Conservation (phyloP, 1,140 invertebrate species). For the Dolichoris vasculosae region DNA sequence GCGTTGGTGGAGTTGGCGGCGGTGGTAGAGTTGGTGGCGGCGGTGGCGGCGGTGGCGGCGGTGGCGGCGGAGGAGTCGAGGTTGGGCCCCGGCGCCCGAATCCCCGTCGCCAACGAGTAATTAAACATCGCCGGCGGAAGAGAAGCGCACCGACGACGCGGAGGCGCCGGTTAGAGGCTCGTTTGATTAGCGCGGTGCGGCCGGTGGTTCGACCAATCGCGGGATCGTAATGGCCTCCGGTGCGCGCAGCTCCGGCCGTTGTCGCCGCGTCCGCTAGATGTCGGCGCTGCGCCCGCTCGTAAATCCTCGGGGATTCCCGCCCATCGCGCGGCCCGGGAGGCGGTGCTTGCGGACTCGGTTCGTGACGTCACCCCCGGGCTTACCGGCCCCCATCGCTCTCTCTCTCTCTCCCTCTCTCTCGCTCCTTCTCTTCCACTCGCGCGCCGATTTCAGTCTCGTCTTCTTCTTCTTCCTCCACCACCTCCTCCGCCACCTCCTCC, state of each 20-base stretch:
- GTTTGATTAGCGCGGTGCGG: slow-evolving; percentile 70
- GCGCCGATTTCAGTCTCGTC: too few relatives aligned
- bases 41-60: too few relatives aligned
- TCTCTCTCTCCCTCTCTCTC: background rate
- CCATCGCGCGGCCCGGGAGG: slow-evolving; percentile 67
- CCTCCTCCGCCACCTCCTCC: background rate
- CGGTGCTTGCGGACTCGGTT: slow-evolving; percentile 63
- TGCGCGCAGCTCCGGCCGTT: slow-evolving; percentile 40
- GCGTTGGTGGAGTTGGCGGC: too few relatives aligned
- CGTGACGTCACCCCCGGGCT: slow-evolving; percentile 32
- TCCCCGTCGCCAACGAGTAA: background rate
- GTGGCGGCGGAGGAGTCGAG: too few relatives aligned
- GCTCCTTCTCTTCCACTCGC: background rate
- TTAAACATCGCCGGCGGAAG: background rate
- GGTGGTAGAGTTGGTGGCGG: too few relatives aligned
- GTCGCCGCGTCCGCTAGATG: slow-evolving; percentile 65
- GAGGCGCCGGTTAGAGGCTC: slow-evolving; percentile 62
- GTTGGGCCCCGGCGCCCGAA: background rate
- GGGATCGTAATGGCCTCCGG: slow-evolving; percentile 72
- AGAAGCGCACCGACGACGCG: background rate
- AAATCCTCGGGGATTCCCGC: slow-evolving; percentile 73
- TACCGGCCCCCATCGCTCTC: slow-evolving; percentile 52
- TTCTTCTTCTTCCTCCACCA: background rate
- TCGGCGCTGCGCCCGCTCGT: slow-evolving; percentile 64
- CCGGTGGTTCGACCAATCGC: slow-evolving; percentile 69